A percentile compares a stretch with the other conserved stretches of the same genome.
These are phyloP conservation scores for Ormyrus labotus DNA, from an alignment of 2,888 invertebrate genomes.

Conservation along the genomic window DNA sequence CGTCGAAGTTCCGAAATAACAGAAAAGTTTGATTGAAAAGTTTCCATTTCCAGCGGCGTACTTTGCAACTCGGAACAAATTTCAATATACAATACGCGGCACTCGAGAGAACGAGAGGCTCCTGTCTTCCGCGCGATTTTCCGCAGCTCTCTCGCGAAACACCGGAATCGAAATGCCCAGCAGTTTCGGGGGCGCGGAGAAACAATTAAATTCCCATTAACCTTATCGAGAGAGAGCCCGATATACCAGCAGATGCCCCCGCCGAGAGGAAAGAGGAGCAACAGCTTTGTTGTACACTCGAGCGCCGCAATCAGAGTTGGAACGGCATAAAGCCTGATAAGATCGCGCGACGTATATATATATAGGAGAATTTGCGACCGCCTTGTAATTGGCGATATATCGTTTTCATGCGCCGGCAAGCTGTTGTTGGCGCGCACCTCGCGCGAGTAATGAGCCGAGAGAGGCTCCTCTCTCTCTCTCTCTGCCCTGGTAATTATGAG, in stretches of 20 bases:
- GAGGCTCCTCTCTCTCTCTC: background rate
- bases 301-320: slow-evolving; percentile 1
- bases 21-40: too few relatives aligned
- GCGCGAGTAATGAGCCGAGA: background rate
- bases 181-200: background rate
- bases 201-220: slow-evolving; percentile 50
- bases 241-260: background rate
- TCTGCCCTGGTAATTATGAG: too few relatives aligned
- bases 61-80: too few relatives aligned
- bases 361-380: background rate
- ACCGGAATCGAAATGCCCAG: too few relatives aligned
- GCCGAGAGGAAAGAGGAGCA: background rate
- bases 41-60: too few relatives aligned
- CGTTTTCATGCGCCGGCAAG: slow-evolving; percentile 9
- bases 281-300: background rate
- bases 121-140: too few relatives aligned
- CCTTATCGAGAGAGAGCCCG: slow-evolving; percentile 20
- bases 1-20: too few relatives aligned
- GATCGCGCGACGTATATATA: background rate
- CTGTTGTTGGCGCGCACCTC: background rate
- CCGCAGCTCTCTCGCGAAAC: too few relatives aligned
- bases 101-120: too few relatives aligned
- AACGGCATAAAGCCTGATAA: slow-evolving; percentile 22
- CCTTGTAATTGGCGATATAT: slow-evolving; percentile 29
- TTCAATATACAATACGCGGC: too few relatives aligned